A percentile compares a stretch with the other conserved stretches of the same genome.
These are phyloP conservation scores for Monodelphis domestica DNA, from an alignment of 2,797 vertebrate genomes.

Conservation along the genomic window DNA sequence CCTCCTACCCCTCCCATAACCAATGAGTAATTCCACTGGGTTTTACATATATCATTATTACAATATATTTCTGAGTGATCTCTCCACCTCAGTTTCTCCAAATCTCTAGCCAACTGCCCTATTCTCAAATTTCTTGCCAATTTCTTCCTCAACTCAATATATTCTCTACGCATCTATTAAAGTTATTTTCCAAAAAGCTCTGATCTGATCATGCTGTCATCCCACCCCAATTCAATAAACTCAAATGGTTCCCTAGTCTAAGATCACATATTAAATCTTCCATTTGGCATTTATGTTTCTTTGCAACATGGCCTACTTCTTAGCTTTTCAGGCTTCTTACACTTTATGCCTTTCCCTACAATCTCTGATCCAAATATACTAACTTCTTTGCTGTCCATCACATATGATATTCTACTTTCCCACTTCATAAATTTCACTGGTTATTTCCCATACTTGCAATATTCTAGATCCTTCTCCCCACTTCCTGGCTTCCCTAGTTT, in stretches of 20 bases:
- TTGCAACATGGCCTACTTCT: background rate
- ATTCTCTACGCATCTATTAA: background rate
- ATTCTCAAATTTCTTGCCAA: background rate
- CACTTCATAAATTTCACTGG: background rate
- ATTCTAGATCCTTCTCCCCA: background rate
- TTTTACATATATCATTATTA: too few species aligned
- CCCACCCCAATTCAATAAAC: background rate
- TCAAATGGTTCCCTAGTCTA: background rate
- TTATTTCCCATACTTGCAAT: background rate
- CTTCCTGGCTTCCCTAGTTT: background rate
- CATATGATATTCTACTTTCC: background rate
- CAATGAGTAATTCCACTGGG: too few species aligned
- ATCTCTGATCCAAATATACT: background rate
- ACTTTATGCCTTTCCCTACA: background rate
- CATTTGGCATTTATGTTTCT: background rate
- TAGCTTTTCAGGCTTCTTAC: background rate
- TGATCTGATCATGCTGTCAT: background rate
- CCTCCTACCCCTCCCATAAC: too few species aligned
- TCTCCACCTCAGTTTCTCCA: background rate
- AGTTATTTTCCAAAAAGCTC: background rate
- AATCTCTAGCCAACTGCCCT: background rate
- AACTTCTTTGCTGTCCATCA: too few species aligned
- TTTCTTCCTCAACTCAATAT: background rate
- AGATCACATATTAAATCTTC: background rate
- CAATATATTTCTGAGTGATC: background rate